A percentile compares a stretch with the other conserved stretches of the same genome.
phyloP scores from a whole-genome alignment of 2,888 invertebrate genomes.

The Hirtodrosophila duncani region DNA sequence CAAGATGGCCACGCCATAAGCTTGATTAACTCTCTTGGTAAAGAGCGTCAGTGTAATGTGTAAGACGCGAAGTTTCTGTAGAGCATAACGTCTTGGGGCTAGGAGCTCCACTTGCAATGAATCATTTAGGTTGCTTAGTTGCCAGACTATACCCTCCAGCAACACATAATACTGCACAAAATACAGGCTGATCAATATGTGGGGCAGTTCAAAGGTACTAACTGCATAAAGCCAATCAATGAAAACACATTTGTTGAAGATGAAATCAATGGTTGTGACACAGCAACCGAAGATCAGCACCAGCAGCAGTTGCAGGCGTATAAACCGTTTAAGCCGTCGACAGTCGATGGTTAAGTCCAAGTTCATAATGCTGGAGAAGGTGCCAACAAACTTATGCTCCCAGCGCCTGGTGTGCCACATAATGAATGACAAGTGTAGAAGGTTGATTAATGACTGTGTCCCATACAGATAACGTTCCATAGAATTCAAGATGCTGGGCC shows the following conservation, averaged over 20 bases:
- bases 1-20: conserved; percentile 38
- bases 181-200: conserved; percentile 37
- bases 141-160: conserved; percentile 33
- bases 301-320: conserved; percentile 24
- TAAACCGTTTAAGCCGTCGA: conserved; percentile 8
- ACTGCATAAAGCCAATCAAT: conserved; percentile 5
- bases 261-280: conserved; percentile 9
- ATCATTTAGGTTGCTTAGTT: conserved; percentile 21
- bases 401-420: conserved; percentile 32
- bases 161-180: conserved; percentile 39
- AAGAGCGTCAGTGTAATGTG: conserved; percentile 31
- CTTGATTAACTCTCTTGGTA: conserved; percentile 32
- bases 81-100: conserved; percentile 4
- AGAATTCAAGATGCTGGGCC: conserved; percentile 2
- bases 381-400: conserved; percentile 10
- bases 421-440: conserved; percentile 36
- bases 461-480: conserved; percentile 39
- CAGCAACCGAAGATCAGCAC: conserved; percentile 15
- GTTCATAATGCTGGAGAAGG: conserved; percentile 18
- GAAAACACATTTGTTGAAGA: neutral
- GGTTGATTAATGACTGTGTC: conserved; percentile 35
- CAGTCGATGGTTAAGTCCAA: conserved; percentile 32
- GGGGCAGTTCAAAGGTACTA: conserved; percentile 41
- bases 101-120: conserved; percentile 21
- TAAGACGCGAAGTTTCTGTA: conserved; percentile 35